Evolutionary conservation across 2,888 invertebrate species (phyloP).

Genomic region (Diplazon laetatorius): DNA sequence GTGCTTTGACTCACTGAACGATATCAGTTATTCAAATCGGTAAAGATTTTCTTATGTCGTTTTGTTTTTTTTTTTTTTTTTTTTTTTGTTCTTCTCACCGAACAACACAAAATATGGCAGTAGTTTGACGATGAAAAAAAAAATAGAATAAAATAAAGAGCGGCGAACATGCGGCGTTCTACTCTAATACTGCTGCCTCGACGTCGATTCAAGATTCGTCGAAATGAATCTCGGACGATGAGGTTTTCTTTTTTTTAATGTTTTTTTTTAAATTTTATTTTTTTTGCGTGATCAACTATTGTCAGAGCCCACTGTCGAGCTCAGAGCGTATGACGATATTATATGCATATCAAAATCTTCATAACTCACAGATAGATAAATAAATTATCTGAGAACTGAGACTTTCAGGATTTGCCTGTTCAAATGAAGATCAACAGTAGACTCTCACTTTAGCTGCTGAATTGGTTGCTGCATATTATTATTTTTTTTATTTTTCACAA

Average conservation of each 20-base stretch:
- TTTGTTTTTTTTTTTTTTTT: constrained; percentile 26
- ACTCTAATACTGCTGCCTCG: constrained; percentile 80
- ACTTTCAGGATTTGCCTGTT: constrained; percentile 20
- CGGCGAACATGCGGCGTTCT: constrained; percentile 76
- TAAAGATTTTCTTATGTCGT: background rate
- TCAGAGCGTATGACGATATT: constrained; percentile 27
- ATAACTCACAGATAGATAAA: constrained; percentile 24
- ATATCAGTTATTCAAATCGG: constrained; percentile 14
- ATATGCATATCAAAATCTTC: constrained; percentile 18
- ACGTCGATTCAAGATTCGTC: constrained; percentile 62
- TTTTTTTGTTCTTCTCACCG: constrained; percentile 30
- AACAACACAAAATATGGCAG: constrained; percentile 74
- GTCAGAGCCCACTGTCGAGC: constrained; percentile 47
- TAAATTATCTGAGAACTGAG: constrained; percentile 27
- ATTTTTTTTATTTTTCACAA: no score
- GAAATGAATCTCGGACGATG: constrained; percentile 61
- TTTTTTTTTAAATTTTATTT: constrained; percentile 17
- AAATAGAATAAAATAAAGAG: constrained; percentile 70
- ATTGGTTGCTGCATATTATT: constrained; percentile 6
- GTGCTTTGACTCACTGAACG: constrained; percentile 23
- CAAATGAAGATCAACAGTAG: constrained; percentile 21
- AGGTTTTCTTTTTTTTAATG: constrained; percentile 39
- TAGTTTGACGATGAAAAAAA: constrained; percentile 69
- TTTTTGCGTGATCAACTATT: constrained; percentile 25
- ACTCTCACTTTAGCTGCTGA: constrained; percentile 4